These are phyloP conservation scores for Rhagoletis zephyria DNA, from an alignment of 1,140 invertebrate species.

Conservation along the genomic window DNA sequence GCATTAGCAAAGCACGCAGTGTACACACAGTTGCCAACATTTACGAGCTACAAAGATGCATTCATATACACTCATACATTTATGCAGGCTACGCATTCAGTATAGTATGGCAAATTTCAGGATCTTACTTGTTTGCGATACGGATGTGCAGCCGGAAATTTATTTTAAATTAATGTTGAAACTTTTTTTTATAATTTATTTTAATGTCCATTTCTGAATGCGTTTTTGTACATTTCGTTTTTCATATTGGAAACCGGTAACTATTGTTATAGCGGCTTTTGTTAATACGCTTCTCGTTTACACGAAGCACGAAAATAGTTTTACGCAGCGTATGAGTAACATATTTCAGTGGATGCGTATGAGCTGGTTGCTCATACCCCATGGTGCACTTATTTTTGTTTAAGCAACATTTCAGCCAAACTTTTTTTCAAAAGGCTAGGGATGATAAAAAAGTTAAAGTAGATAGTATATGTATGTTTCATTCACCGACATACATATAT, in stretches of 20 bases:
- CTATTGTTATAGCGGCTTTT: background rate
- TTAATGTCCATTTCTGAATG: background rate
- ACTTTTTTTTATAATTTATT: background rate
- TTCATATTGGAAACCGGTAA: background rate
- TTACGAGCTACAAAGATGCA: background rate
- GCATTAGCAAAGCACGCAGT: background rate
- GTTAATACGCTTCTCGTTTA: background rate
- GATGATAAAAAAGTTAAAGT: too few species aligned
- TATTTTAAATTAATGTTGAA: conserved; percentile 47
- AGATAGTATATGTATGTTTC: too few species aligned
- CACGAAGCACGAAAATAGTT: background rate
- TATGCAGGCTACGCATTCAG: background rate
- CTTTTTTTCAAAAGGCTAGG: too few species aligned
- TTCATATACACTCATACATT: background rate
- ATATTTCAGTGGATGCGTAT: background rate
- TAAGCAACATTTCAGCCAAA: too few species aligned
- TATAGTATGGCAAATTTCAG: background rate
- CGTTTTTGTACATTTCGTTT: background rate
- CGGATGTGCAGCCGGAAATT: conserved; percentile 40
- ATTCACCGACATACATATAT: too few species aligned
- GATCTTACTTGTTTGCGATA: background rate
- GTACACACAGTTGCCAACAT: background rate
- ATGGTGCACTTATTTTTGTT: too few species aligned
- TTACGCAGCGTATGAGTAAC: conserved; percentile 15
- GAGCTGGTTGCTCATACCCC: too few species aligned